Percentiles rank a stretch among this genome's conserved stretches.
phyloP scores from a whole-genome alignment of 1,140 invertebrate genomes.

The Plectrocnemia conspersa region DNA sequence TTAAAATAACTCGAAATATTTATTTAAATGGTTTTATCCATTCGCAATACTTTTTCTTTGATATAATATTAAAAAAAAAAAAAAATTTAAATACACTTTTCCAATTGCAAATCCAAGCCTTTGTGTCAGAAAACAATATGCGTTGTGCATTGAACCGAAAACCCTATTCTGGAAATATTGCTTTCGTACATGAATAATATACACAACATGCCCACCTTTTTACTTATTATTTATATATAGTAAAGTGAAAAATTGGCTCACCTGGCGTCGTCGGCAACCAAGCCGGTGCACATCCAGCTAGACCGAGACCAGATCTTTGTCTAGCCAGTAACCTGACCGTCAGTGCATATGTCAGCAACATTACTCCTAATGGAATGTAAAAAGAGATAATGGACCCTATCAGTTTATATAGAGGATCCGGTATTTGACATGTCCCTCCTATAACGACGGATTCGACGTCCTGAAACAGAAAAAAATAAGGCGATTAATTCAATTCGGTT shows the following conservation, averaged over 20 bases:
- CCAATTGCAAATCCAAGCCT: no score
- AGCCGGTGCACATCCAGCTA: constrained; percentile 55
- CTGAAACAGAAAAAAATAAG: constrained; percentile 50
- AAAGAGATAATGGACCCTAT: constrained; percentile 93
- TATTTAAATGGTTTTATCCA: no score
- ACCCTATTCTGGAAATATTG: neutral
- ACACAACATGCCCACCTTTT: no score
- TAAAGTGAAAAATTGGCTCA: no score
- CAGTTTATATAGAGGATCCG: constrained; percentile 83
- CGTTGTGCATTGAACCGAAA: neutral
- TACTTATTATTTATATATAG: no score
- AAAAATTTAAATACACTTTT: no score
- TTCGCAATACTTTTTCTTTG: no score
- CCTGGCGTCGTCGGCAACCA: constrained; percentile 53
- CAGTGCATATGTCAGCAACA: constrained; percentile 88
- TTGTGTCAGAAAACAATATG: no score
- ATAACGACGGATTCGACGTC: constrained; percentile 75
- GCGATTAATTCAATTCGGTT: constrained; percentile 11
- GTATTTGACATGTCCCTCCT: constrained; percentile 77
- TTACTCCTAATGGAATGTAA: constrained; percentile 91
- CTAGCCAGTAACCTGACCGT: constrained; percentile 78
- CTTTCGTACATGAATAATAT: no score
- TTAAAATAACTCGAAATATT: no score
- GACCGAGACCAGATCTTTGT: constrained; percentile 68
- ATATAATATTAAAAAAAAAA: no score